phyloP scores from a whole-genome alignment of 2,888 invertebrate species.

The Cinara cedri region DNA sequence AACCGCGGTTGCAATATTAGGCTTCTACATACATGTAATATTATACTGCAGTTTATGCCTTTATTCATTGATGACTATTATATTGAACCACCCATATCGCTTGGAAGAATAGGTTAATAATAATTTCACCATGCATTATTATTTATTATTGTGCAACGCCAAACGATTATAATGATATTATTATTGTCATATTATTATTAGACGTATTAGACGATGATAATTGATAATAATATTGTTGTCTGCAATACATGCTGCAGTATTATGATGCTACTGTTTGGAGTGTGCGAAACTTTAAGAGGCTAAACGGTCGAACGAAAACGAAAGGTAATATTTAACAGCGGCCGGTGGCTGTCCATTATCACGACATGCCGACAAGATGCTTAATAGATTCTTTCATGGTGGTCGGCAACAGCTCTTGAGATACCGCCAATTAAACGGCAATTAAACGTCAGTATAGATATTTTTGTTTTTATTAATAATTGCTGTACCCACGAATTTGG shows the following conservation, averaged over 20 bases:
- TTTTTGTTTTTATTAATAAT: conserved; percentile 38
- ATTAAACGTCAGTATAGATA: conserved; percentile 14
- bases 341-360: background rate
- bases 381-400: conserved; percentile 42
- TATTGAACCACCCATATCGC: background rate
- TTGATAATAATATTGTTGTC: background rate
- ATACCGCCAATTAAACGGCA: conserved; percentile 44
- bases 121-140: too few relatives aligned
- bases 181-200: background rate
- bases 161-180: conserved; percentile 3
- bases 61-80: background rate
- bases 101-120: background rate
- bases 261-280: conserved; percentile 3
- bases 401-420: conserved; percentile 35
- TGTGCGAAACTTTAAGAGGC: background rate
- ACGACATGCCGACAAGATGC: conserved; percentile 18
- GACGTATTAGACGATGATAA: background rate
- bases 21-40: background rate
- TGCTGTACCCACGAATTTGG: background rate
- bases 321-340: conserved; percentile 1
- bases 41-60: too few relatives aligned
- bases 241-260: too few relatives aligned
- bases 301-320: conserved; percentile 27
- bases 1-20: background rate
- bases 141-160: too few relatives aligned